Percentiles rank a stretch among this genome's conserved stretches.
Conservation (phyloP, 1,140 invertebrate genomes). For the Medauroidea extradentata region DNA sequence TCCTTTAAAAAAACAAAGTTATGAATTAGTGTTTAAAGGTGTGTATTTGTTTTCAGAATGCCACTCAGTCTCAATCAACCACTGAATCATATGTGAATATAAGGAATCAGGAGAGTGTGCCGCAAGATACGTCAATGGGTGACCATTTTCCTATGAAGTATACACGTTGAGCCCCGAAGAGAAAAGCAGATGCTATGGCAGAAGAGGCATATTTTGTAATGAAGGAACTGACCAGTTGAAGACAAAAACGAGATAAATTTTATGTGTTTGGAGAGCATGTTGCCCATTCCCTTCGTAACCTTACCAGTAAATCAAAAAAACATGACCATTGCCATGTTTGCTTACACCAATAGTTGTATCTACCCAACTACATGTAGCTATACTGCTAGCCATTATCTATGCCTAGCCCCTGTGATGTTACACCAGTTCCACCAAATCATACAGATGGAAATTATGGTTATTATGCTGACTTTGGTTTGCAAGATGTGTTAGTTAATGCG, state of each 20-base stretch:
- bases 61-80: background rate
- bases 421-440: no score
- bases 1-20: no score
- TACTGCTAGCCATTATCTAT: background rate
- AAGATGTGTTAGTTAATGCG: background rate
- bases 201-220: constrained; percentile 1
- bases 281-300: background rate
- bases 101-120: background rate
- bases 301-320: background rate
- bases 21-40: no score
- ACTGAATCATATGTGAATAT: background rate
- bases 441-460: background rate
- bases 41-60: no score
- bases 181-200: background rate
- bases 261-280: constrained; percentile 4
- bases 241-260: background rate
- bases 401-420: no score
- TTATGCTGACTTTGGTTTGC: background rate
- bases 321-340: background rate
- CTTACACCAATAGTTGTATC: no score
- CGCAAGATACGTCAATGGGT: background rate
- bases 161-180: background rate
- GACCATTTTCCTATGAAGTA: background rate
- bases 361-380: no score
- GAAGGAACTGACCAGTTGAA: background rate